Evolutionary conservation across 2,888 invertebrate species (phyloP), one percentile per base, ranked within the genome.

Genomic region (Drosophila colorata): DNA sequence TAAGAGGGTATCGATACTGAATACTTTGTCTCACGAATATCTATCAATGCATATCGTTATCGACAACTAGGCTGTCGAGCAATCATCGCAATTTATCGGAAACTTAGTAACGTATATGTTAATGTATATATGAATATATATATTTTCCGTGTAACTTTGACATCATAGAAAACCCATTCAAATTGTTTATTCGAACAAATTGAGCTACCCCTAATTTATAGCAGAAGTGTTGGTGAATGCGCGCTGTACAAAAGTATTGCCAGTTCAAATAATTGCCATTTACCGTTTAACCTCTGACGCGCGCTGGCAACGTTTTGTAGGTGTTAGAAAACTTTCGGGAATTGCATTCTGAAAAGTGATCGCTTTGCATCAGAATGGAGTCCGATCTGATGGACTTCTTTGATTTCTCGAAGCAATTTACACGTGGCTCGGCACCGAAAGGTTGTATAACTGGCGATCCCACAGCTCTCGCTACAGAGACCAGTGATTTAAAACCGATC

Each of bases 401-500:
- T 33, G 90, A 92, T 58, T 90, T 92, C 56, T 90, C 91, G 0
- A 92, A 92, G 60, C 87, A 90, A 0, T 92, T 91, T 43, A 80
- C 80, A 16, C 82, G 91, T 6, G 69, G 76, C 5, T 1, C 41
- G 14, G 46, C 83, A 0, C 81, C 84, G 0, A 61, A 60, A 4
- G 90, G 91, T 1, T 85, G 72, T 16, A 57, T 91, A 0, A 83
- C 84, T 6, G 75, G 85, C 0, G 71, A 86, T 16, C 43, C 69
- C 0, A 49, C 48, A 2, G 57, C 69, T 0, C 76, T 75, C 13
- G 67, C 68, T 0, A 46, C 53, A 3, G 68, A 64, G 3, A 11
- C 65, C 0, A 11, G 49, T 1, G 82, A 87, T 8, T 63, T 74
- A 0, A 82, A 83, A 28, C 78, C 78, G 1, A 43, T 79, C 2